A percentile compares a stretch with the other conserved stretches of the same genome.
Evolutionary conservation across 2,113 vertebrate genomes (phyloP).

Genomic region (Piaya cayana): DNA sequence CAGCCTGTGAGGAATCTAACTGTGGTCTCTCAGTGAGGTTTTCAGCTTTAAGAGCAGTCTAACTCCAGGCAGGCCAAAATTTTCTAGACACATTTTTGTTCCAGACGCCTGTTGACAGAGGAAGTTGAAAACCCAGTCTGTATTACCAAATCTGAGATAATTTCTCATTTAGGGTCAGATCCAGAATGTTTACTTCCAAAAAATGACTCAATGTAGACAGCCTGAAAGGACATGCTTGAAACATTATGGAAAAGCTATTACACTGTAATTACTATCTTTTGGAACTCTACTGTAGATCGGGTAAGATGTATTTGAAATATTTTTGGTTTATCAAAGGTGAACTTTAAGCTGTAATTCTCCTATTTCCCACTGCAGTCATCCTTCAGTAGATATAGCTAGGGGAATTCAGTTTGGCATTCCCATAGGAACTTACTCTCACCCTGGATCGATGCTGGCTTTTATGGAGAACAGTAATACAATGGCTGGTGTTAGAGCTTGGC

Average conservation of each 20-base stretch:
- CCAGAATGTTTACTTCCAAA: conserved; percentile 39
- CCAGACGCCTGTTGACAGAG: not conserved
- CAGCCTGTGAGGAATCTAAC: not conserved
- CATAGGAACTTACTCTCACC: not conserved
- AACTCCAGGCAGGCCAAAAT: not conserved
- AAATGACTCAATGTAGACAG: not conserved
- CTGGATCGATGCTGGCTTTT: fast-evolving
- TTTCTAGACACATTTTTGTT: not conserved
- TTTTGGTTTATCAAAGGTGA: not conserved
- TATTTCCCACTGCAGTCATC: not conserved
- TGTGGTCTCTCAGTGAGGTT: not conserved
- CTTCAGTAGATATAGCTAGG: not conserved
- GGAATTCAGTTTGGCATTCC: not conserved
- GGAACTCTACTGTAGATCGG: fast-evolving
- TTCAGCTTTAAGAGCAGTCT: not conserved
- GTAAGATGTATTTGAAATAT: not conserved
- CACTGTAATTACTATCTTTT: not conserved
- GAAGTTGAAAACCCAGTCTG: conserved; percentile 2
- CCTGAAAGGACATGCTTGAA: conserved; percentile 32
- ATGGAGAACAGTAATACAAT: fast-evolving
- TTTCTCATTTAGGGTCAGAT: not conserved
- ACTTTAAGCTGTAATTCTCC: not conserved
- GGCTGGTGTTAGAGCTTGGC: not conserved
- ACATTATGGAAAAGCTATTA: not conserved
- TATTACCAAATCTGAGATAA: conserved; percentile 24